Evolutionary conservation across 2,888 invertebrate species (phyloP).

Genomic region (Orgyia antiqua): DNA sequence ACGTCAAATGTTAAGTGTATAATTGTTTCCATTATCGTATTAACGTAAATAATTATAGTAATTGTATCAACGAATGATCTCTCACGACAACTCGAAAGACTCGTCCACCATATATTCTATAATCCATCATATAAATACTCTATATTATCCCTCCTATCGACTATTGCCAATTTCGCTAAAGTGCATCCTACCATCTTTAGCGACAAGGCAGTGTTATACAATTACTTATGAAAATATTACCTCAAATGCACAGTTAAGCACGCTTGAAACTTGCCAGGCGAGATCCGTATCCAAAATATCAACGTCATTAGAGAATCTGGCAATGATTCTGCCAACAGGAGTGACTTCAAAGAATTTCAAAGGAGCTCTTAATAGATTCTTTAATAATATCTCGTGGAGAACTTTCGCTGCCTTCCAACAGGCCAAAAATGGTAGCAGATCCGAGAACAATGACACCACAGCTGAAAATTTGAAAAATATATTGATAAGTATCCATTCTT

Average conservation of each 20-base stretch:
- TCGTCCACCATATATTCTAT: too few relatives aligned
- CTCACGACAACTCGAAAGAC: too few relatives aligned
- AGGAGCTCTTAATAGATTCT: constrained; percentile 81
- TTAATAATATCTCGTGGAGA: constrained; percentile 79
- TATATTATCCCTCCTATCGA: too few relatives aligned
- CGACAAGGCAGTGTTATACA: too few relatives aligned
- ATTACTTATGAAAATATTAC: constrained; percentile 71
- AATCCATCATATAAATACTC: too few relatives aligned
- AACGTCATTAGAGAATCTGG: constrained; percentile 86
- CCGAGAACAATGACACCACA: constrained; percentile 80
- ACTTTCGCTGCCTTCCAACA: constrained; percentile 82
- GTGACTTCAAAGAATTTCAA: constrained; percentile 88
- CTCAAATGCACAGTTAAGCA: constrained; percentile 83
- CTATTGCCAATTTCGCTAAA: too few relatives aligned
- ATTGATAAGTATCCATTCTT: too few relatives aligned
- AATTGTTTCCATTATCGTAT: too few relatives aligned
- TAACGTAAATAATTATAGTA: too few relatives aligned
- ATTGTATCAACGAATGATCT: too few relatives aligned
- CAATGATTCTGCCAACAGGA: constrained; percentile 84
- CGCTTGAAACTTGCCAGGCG: constrained; percentile 81
- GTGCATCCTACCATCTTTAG: too few relatives aligned
- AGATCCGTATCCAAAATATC: constrained; percentile 83
- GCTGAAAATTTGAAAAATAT: constrained; percentile 81
- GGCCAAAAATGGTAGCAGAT: constrained; percentile 83
- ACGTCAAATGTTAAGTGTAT: too few relatives aligned